Conservation (phyloP, 2,888 invertebrate genomes). For the Chorisops tibialis region DNA sequence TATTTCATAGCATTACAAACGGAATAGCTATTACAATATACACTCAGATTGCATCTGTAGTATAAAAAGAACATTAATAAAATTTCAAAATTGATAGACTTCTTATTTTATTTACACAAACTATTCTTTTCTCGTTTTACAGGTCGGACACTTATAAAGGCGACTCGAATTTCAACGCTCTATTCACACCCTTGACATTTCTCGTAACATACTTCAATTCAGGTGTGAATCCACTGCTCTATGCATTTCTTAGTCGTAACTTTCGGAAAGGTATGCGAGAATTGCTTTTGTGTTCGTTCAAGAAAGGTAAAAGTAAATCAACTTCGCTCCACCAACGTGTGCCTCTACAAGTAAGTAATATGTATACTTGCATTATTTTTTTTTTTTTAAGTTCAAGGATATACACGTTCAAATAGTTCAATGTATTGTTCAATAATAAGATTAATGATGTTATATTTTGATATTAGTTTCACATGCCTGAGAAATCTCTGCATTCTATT, state of each 20-base stretch:
- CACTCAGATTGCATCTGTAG: too few species aligned
- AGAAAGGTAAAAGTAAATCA: constrained; percentile 50
- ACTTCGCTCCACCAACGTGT: constrained; percentile 49
- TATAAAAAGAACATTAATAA: too few species aligned
- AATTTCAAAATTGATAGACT: too few species aligned
- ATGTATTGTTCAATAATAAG: too few species aligned
- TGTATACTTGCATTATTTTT: not conserved
- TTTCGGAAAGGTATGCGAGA: constrained; percentile 84
- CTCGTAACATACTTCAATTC: constrained; percentile 87
- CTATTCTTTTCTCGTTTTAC: constrained; percentile 16
- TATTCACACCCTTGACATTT: constrained; percentile 81
- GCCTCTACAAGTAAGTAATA: constrained; percentile 46
- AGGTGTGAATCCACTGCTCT: constrained; percentile 84
- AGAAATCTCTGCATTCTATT: too few species aligned
- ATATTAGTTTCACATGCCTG: too few species aligned
- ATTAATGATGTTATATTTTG: too few species aligned
- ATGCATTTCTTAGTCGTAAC: constrained; percentile 79
- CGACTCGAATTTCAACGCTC: constrained; percentile 69
- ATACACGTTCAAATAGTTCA: too few species aligned
- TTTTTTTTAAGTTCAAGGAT: too few species aligned
- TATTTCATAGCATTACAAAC: too few species aligned
- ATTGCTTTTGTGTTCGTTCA: constrained; percentile 63
- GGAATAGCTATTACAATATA: too few species aligned
- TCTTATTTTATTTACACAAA: too few species aligned
- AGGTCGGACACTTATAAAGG: constrained; percentile 65